Base-by-base conservation (phyloP, 2,797 vertebrate genomes). In the Zenarchopterus dispar region DNA sequence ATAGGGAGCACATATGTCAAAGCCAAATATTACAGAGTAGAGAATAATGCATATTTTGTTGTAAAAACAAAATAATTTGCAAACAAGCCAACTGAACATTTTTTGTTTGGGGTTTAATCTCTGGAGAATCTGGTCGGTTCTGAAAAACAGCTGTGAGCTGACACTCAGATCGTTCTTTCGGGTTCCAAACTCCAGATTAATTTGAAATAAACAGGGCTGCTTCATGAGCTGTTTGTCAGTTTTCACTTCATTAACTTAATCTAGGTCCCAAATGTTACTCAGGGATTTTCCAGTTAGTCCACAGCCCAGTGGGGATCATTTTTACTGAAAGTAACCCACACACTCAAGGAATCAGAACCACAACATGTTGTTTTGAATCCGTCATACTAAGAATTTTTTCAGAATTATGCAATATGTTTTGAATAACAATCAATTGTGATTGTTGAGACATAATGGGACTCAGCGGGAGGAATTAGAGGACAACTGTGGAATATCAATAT, bases 361-460 rank as follows among this genome's bases (percentile, higher is more conserved):
- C 13, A 50, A 5, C 16, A 54, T 39, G 21, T 45, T 55, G 6
- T 57, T 56, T 63, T 56, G 26, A 41, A 51, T 51, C 33, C 19
- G 13, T 62, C 22, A 33, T 54, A 10, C 19, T 47, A 22, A 42
- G 51, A 3, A 55, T 41, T 33, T 16, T 1, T 21, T 65, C 42
- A 31, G 23, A 11, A 24, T 87, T 86, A 9, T 17, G 8, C 53
- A 70, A 82, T 67, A 10, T 81, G 73, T 79, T 88, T 80, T 72
- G 41, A 62, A 63, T 61, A 61, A 68, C 48, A 77, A 36, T 28
- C 13, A 47, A 43, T n/a, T 58, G 2, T 61, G 70, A 74, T 79
- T 62, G 54, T 61, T 8, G 19, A 4, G 16, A 18, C 23, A 55
- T 42, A 47, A 58, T 28, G 4, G 44, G 19, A n/a, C 47, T 60